A percentile compares a stretch with the other conserved stretches of the same genome.
Conservation (phyloP, 2,113 vertebrate genomes). For the Pontoporia blainvillei region DNA sequence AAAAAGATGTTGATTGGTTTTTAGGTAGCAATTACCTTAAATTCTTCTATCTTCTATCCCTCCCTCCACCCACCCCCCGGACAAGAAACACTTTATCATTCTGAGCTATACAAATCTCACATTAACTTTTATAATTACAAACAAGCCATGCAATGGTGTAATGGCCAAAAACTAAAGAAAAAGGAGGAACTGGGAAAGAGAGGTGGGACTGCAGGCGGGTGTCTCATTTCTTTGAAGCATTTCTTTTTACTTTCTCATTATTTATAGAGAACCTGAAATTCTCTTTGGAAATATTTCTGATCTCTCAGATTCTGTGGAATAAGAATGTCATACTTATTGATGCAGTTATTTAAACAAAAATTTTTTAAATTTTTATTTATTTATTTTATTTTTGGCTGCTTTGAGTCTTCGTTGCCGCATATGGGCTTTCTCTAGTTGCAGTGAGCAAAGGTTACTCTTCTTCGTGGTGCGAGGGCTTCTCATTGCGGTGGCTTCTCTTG, state of each 20-base stretch:
- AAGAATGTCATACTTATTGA: background rate
- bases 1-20: background rate
- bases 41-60: background rate
- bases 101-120: background rate
- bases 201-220: background rate
- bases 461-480: fast-evolving
- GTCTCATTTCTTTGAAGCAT: background rate
- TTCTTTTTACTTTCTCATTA: background rate
- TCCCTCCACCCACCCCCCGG: background rate
- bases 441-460: no score
- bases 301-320: background rate
- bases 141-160: background rate
- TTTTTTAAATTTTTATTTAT: background rate
- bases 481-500: no score
- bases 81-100: background rate
- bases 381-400: no score
- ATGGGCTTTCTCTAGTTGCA: no score
- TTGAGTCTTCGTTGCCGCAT: no score
- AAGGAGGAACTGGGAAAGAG: background rate
- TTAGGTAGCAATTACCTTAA: background rate
- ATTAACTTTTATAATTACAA: background rate
- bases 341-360: background rate
- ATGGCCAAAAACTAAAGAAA: background rate
- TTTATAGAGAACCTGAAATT: background rate
- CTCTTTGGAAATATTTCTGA: background rate